Evolutionary conservation across 2,113 vertebrate species (phyloP).

Genomic region (Ochotona curzoniae): DNA sequence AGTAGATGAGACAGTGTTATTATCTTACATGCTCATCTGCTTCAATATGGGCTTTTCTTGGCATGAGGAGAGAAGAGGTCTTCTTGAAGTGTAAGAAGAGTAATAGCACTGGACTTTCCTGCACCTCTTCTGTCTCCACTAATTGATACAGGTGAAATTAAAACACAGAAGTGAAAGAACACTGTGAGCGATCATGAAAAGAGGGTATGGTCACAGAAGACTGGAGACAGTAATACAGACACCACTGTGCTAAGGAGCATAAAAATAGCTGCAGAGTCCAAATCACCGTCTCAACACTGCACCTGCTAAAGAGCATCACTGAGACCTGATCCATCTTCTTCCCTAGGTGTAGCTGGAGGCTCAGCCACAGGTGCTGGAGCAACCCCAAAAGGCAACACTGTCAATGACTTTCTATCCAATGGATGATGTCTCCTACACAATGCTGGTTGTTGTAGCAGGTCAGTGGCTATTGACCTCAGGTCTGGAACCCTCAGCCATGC

Average conservation of each 20-base stretch:
- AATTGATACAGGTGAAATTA: background rate
- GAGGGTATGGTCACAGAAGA: background rate
- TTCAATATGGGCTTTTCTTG: background rate
- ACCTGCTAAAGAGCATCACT: background rate
- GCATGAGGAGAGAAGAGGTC: too few relatives aligned
- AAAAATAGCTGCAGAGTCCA: background rate
- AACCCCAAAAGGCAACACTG: background rate
- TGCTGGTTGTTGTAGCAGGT: background rate
- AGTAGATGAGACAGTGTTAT: background rate
- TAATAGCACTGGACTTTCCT: background rate
- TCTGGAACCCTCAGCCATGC: background rate
- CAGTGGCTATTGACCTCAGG: background rate
- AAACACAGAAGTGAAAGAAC: background rate
- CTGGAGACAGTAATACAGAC: background rate
- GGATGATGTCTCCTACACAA: background rate
- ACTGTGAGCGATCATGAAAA: background rate
- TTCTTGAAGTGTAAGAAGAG: background rate
- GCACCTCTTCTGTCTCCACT: background rate
- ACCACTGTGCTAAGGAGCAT: rapidly evolving
- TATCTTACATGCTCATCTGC: background rate
- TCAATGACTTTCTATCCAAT: rapidly evolving
- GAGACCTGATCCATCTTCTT: background rate
- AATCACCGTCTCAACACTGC: background rate
- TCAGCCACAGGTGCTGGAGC: background rate
- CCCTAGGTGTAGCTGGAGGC: background rate